phyloP scores from a whole-genome alignment of 2,113 vertebrate genomes.

The Passer domesticus region DNA sequence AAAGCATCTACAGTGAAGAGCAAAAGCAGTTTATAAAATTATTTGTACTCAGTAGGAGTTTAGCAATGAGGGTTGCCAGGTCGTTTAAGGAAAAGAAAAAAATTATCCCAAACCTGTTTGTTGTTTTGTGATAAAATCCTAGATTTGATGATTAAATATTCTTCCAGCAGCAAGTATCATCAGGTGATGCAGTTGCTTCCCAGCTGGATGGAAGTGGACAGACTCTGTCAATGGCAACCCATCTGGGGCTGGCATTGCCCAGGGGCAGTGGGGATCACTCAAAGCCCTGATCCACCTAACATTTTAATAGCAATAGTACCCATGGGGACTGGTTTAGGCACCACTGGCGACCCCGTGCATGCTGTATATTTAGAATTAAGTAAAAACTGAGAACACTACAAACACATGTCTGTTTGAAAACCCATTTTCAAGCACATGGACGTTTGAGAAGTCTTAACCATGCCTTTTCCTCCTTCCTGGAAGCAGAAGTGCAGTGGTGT shows the following conservation, averaged over 20 bases:
- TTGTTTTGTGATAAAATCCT: background rate
- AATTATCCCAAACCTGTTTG: background rate
- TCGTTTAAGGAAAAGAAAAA: background rate
- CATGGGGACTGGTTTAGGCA: background rate
- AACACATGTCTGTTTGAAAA: background rate
- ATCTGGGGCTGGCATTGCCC: fast-evolving
- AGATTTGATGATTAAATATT: background rate
- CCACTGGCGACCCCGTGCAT: background rate
- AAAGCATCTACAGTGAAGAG: background rate
- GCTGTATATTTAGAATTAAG: background rate
- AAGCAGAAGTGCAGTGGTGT: background rate
- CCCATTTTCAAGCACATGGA: background rate
- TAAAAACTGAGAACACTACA: background rate
- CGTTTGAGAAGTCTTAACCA: background rate
- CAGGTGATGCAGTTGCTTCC: fast-evolving
- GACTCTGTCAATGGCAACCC: background rate
- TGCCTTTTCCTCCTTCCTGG: background rate
- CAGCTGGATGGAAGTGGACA: background rate
- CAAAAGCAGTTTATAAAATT: background rate
- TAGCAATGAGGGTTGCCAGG: background rate
- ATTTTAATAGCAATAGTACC: background rate
- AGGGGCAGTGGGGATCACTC: background rate
- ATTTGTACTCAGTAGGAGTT: background rate
- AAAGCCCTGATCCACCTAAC: background rate
- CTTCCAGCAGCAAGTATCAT: background rate